Evolutionary conservation across 2,113 vertebrate genomes (phyloP).

Genomic region (Megalops atlanticus): DNA sequence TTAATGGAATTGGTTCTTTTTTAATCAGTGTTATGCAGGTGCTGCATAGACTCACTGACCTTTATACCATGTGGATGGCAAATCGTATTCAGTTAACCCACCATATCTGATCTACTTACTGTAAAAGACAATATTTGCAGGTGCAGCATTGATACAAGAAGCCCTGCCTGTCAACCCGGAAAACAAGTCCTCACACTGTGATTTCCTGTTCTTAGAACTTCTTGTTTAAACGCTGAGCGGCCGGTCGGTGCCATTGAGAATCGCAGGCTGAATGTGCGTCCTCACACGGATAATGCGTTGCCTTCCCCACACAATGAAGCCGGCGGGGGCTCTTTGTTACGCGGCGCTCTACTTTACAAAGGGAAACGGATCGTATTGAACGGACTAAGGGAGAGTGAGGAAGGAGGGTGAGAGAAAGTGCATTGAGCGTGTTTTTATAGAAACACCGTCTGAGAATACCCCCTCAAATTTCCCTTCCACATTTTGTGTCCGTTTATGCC

Average conservation of each 20-base stretch:
- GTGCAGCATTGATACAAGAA: not conserved
- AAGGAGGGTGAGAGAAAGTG: not conserved
- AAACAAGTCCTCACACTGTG: not conserved
- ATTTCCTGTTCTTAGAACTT: constrained; percentile 4
- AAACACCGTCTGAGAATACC: not conserved
- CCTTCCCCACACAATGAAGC: constrained; percentile 62
- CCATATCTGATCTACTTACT: not conserved
- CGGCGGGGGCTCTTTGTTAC: constrained; percentile 61
- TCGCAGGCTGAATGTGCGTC: not conserved
- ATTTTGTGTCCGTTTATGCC: not conserved
- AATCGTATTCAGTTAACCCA: not conserved
- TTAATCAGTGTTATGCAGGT: not conserved
- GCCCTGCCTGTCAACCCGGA: constrained; percentile 2
- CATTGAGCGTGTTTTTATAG: not conserved
- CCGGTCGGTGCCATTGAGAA: not conserved
- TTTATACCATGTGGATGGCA: not conserved
- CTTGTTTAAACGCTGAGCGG: not conserved
- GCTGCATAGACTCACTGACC: not conserved
- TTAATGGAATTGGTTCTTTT: not conserved
- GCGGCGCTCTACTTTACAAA: constrained; percentile 22
- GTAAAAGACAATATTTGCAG: not conserved
- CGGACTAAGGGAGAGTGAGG: not conserved
- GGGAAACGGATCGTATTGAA: constrained; percentile 15
- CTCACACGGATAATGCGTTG: constrained; percentile 11
- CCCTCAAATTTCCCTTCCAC: not conserved